Conservation (phyloP, 2,888 invertebrate genomes). For the Tanytarsus gracilentus region DNA sequence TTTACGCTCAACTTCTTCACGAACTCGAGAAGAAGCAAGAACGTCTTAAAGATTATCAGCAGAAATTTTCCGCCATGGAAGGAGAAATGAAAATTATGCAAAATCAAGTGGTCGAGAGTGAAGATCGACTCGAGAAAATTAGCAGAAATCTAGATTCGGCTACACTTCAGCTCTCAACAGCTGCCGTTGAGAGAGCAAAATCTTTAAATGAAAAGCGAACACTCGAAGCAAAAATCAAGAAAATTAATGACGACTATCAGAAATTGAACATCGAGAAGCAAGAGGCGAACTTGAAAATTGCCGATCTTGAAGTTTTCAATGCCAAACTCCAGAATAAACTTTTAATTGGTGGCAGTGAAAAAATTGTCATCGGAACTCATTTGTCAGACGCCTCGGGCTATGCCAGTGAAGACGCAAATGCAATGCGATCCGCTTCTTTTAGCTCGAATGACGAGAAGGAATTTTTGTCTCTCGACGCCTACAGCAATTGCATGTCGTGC, state of each 20-base stretch:
- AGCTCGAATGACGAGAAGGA: conserved; percentile 32
- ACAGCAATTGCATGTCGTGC: conserved; percentile 38
- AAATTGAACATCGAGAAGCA: conserved; percentile 40
- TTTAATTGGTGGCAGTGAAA: conserved; percentile 33
- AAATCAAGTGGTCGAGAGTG: conserved; percentile 36
- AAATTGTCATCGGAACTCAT: conserved; percentile 30
- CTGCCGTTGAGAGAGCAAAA: conserved; percentile 62
- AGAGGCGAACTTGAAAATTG: conserved; percentile 35
- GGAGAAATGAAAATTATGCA: conserved; percentile 41
- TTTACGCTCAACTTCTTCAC: conserved; percentile 46
- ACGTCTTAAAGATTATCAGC: conserved; percentile 44
- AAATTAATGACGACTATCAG: conserved; percentile 47
- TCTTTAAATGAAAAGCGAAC: conserved; percentile 59
- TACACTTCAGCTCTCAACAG: conserved; percentile 63
- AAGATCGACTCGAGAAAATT: conserved; percentile 50
- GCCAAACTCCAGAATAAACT: conserved; percentile 40
- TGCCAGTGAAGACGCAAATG: conserved; percentile 40
- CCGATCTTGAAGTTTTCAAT: conserved; percentile 38
- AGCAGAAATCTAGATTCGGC: conserved; percentile 61
- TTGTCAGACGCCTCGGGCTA: conserved; percentile 44
- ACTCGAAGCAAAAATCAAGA: conserved; percentile 55
- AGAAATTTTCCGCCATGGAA: conserved; percentile 38
- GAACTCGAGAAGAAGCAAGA: conserved; percentile 45
- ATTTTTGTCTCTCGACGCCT: neutral
- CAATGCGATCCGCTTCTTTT: neutral